Evolutionary conservation across 2,113 vertebrate species (phyloP).

Genomic region (Lepisosteus oculatus): DNA sequence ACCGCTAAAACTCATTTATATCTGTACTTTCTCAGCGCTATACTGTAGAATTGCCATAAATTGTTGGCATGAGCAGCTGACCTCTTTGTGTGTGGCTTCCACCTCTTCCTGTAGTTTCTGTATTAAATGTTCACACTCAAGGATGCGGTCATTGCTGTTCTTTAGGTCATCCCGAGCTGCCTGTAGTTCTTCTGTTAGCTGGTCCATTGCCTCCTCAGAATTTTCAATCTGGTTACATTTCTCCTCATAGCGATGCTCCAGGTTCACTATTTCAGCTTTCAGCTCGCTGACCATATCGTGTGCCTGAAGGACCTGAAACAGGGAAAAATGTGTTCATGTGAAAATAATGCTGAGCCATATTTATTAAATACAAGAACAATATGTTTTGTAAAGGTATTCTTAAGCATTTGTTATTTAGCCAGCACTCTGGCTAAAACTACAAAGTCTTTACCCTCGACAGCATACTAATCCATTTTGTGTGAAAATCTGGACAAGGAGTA

Average conservation of each 20-base stretch:
- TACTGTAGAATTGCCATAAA: background rate
- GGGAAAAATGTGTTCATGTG: no score
- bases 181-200: conserved; percentile 54
- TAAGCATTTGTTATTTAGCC: no score
- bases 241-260: conserved; percentile 43
- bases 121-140: conserved; percentile 36
- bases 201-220: conserved; percentile 53
- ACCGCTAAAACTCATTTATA: no score
- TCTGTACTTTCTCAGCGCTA: no score
- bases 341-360: no score
- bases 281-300: conserved; percentile 32
- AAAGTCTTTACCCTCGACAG: no score
- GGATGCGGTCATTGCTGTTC: conserved; percentile 40
- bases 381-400: no score
- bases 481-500: no score
- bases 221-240: conserved; percentile 55
- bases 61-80: conserved; percentile 1
- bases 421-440: no score
- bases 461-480: no score
- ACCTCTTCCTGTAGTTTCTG: conserved; percentile 36
- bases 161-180: conserved; percentile 40
- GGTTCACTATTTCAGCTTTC: conserved; percentile 49
- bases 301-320: conserved; percentile 37
- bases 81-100: conserved; percentile 45
- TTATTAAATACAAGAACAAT: no score